Conservation (phyloP, 2,888 invertebrate genomes). For the Oegoconia quadripuncta region DNA sequence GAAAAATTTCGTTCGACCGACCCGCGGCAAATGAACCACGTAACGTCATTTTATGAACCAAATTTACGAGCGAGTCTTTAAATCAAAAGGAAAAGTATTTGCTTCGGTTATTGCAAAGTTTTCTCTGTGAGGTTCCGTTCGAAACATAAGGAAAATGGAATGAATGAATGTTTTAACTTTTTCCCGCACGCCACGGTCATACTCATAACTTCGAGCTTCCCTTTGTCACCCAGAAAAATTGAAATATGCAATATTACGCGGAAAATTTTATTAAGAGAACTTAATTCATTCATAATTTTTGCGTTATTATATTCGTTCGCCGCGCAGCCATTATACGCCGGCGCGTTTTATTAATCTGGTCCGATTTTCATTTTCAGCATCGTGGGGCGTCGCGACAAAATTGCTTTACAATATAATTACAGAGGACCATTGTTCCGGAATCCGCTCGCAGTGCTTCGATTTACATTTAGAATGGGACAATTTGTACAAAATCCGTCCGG, state of each 20-base stretch:
- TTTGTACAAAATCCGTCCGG: conserved; percentile 34
- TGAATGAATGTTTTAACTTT: conserved; percentile 6
- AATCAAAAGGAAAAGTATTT: conserved; percentile 31
- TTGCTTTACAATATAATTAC: conserved; percentile 74
- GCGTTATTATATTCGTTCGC: conserved; percentile 43
- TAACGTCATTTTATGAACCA: conserved; percentile 29
- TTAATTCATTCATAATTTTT: conserved; percentile 49
- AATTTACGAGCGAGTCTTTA: conserved; percentile 31
- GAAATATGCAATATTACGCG: conserved; percentile 16
- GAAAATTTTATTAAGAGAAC: conserved; percentile 35
- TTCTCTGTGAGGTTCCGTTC: conserved; percentile 8
- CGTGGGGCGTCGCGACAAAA: conserved; percentile 46
- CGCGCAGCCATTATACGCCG: conserved; percentile 32
- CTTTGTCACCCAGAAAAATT: conserved; percentile 9
- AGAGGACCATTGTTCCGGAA: conserved; percentile 53
- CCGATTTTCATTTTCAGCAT: conserved; percentile 51
- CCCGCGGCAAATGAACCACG: conserved; percentile 24
- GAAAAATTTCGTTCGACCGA: conserved; percentile 8
- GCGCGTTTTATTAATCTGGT: conserved; percentile 47
- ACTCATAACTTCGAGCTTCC: conserved; percentile 8
- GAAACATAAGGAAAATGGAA: conserved; percentile 14
- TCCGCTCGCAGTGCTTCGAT: conserved; percentile 50
- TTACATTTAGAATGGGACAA: conserved; percentile 61
- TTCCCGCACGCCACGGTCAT: conserved; percentile 11
- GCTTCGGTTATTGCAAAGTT: conserved; percentile 25